Evolutionary conservation across 2,113 vertebrate species (phyloP).

Genomic region (Ptychochromis oligacanthus): DNA sequence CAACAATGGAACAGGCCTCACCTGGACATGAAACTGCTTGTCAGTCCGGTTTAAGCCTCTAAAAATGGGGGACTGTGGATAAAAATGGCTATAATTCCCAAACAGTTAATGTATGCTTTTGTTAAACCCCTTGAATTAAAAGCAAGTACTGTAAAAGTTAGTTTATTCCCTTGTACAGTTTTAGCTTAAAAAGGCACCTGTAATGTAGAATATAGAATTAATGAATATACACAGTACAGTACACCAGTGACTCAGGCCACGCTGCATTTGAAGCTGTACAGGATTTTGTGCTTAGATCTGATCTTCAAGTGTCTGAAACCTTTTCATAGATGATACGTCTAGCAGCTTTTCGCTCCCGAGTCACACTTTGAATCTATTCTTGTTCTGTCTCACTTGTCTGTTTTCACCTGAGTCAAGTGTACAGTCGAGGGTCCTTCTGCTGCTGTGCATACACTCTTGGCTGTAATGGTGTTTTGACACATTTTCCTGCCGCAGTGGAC

Average conservation of each 20-base stretch:
- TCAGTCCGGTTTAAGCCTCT: not conserved
- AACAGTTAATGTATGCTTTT: not conserved
- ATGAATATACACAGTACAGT: not conserved
- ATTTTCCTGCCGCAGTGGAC: not conserved
- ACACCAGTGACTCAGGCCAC: not conserved
- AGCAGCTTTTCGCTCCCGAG: not conserved
- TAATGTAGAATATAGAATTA: not conserved
- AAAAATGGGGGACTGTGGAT: not conserved
- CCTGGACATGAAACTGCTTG: not conserved
- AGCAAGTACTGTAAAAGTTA: not conserved
- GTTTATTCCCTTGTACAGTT: not conserved
- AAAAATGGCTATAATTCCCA: not conserved
- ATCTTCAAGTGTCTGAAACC: not conserved
- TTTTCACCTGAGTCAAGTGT: not conserved
- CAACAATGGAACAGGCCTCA: not conserved
- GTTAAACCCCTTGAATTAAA: not conserved
- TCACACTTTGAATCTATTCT: not conserved
- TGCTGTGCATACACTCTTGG: not conserved
- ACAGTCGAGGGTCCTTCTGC: not conserved
- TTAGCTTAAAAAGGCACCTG: not conserved
- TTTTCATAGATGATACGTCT: not conserved
- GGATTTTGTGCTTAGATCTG: not conserved
- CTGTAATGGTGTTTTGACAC: constrained; percentile 17
- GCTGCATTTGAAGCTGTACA: not conserved
- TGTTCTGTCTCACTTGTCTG: not conserved